Evolutionary conservation across 2,888 invertebrate genomes (phyloP).

Genomic region (Phania funesta): DNA sequence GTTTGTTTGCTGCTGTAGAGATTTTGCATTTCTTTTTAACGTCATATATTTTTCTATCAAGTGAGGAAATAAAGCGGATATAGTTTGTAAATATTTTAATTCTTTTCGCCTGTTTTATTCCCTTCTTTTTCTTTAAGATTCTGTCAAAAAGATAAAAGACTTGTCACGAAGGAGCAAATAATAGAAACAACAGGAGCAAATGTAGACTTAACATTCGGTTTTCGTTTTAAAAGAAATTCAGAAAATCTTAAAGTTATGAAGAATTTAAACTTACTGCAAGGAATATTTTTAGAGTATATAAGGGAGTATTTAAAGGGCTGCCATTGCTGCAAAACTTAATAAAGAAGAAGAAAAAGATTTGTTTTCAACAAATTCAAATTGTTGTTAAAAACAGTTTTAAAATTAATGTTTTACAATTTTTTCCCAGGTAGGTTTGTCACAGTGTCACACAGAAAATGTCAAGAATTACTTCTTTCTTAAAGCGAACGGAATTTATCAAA

Average conservation of each 20-base stretch:
- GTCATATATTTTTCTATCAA: constrained; percentile 61
- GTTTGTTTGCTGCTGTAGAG: constrained; percentile 17
- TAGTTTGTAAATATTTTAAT: too few species aligned
- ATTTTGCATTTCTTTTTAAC: constrained; percentile 34
- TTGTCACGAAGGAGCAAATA: not conserved
- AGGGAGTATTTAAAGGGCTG: too few species aligned
- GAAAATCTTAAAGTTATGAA: constrained; percentile 5
- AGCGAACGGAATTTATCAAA: too few species aligned
- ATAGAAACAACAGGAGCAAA: not conserved
- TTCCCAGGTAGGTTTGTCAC: too few species aligned
- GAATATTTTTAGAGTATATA: not conserved
- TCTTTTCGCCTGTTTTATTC: constrained; percentile 11
- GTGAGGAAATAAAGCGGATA: constrained; percentile 56
- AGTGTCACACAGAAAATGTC: too few species aligned
- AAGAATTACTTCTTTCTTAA: too few species aligned
- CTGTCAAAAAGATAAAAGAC: constrained; percentile 51
- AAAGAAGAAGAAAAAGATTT: too few species aligned
- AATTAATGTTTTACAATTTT: too few species aligned
- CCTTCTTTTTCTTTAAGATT: constrained; percentile 34
- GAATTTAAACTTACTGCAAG: constrained; percentile 3
- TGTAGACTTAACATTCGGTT: constrained; percentile 9
- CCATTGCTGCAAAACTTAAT: too few species aligned
- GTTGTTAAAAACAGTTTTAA: too few species aligned
- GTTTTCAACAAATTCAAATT: too few species aligned
- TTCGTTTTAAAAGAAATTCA: not conserved